Evolutionary conservation across 2,797 vertebrate genomes (phyloP), one percentile per base, ranked within the genome.

Genomic region (Diplodus sargus): DNA sequence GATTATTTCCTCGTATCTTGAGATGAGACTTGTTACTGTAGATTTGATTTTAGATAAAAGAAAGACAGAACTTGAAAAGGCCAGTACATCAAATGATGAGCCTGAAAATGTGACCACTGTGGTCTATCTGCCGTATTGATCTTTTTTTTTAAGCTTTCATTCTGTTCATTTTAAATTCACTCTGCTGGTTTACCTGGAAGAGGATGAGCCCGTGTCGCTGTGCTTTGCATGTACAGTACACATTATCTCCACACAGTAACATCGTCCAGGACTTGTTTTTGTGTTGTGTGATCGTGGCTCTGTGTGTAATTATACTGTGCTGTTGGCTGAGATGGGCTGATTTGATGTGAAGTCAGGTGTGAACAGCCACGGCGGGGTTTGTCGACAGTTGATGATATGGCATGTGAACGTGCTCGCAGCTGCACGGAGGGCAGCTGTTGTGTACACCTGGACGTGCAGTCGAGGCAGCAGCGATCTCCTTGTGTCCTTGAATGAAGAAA

Each of bases 281-380:
- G 20, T 12, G 4, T 8, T 62, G 28, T 14, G 11, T 14, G 16
- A 2, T 52, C 23, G 13, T 57, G 20, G 11, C 15, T 9, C 10
- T 69, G 42, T 71, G 45, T 66, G 49, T 47, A 53, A 54, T 43
- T 12, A 48, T 9, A 20, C 61, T 54, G 18, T 66, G 69, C 13
- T 59, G 30, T 60, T 43, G 20, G 58, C 28, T 53, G 14, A 22
- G 47, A 49, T 42, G n/a, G 51, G 14, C 43, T 61, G 51, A 28
- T 78, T n/a, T 75, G 28, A 63, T 42, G 49, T 43, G 53, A 78
- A 84, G 68, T 53, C 70, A 84, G 65, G 65, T 85, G 79, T 68
- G 77, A 81, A 81, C 30, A 64, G 60, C 18, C 16, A 51, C 63
- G 57, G 48, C 65, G 48, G 60, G 16, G 43, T 78, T 20, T 18